Evolutionary conservation across 1,140 invertebrate genomes (phyloP).

Genomic region (Drosophila gunungcola): DNA sequence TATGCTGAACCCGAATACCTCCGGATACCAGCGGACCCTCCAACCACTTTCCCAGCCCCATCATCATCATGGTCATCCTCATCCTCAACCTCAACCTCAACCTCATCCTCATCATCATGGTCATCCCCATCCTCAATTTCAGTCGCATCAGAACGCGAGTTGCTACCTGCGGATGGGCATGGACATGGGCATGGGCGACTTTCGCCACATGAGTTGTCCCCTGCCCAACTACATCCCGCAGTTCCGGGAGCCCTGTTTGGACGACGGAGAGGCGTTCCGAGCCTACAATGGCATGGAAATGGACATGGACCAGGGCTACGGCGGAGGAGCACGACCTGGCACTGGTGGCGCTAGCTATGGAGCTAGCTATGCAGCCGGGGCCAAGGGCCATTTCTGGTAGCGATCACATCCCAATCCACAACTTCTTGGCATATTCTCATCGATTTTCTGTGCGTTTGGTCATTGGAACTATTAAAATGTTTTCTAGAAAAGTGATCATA

Average conservation of each 20-base stretch:
- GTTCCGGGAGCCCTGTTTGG: slow-evolving; percentile 17
- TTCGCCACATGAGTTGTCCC: slow-evolving; percentile 4
- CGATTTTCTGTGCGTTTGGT: slow-evolving; percentile 2
- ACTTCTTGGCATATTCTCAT: not conserved
- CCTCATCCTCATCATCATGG: not conserved
- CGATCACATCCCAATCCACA: no score
- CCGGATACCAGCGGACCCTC: not conserved
- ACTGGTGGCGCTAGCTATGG: not conserved
- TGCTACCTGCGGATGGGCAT: not conserved
- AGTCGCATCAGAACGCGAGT: no score
- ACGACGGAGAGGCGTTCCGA: slow-evolving; percentile 14
- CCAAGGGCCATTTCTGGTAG: not conserved
- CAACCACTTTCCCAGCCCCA: not conserved
- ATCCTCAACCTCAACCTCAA: not conserved
- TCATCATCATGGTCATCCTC: not conserved
- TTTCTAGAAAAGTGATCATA: not conserved
- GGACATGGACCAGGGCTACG: slow-evolving; percentile 8
- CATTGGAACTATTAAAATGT: slow-evolving; percentile 8
- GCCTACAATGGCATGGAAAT: slow-evolving; percentile 34
- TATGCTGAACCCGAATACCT: slow-evolving; percentile 1
- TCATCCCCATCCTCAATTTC: not conserved
- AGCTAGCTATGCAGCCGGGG: not conserved
- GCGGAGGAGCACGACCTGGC: not conserved
- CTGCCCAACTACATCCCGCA: not conserved
- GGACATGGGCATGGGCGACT: slow-evolving; percentile 21